These are phyloP conservation scores for Pogonomyrmex barbatus DNA, from an alignment of 1,140 invertebrate genomes.

Conservation along the genomic window DNA sequence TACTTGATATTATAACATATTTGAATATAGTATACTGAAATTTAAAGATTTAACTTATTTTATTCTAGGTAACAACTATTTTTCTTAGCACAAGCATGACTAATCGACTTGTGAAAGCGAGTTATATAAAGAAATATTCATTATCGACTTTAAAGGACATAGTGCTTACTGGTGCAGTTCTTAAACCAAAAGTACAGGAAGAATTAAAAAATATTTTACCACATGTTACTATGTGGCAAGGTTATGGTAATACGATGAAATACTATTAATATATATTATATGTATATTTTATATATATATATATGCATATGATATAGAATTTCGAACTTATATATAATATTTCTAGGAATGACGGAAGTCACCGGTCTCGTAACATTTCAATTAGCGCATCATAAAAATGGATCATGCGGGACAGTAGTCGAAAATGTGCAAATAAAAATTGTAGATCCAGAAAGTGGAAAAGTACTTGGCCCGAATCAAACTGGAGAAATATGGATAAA, in stretches of 20 bases:
- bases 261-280: background rate
- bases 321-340: background rate
- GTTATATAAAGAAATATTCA: background rate
- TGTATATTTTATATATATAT: background rate
- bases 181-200: slow-evolving; percentile 66
- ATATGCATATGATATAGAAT: background rate
- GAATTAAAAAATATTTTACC: slow-evolving; percentile 57
- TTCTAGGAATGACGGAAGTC: slow-evolving; percentile 74
- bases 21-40: background rate
- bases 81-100: slow-evolving; percentile 69
- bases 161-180: slow-evolving; percentile 76
- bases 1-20: background rate
- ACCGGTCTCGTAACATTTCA: slow-evolving; percentile 50
- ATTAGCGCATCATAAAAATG: background rate
- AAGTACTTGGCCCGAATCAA: slow-evolving; percentile 80
- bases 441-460: slow-evolving; percentile 79
- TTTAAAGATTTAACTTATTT: background rate
- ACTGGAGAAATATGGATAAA: slow-evolving; percentile 86
- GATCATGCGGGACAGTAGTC: slow-evolving; percentile 79
- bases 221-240: slow-evolving; percentile 61
- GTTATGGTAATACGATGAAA: slow-evolving; percentile 72
- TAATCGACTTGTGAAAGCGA: slow-evolving; percentile 66
- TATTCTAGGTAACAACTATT: slow-evolving; percentile 60
- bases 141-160: slow-evolving; percentile 67
- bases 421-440: slow-evolving; percentile 79